Evolutionary conservation across 1,140 invertebrate genomes (phyloP), one percentile per base, ranked within the genome.

Genomic region (Euborellia annulipes): DNA sequence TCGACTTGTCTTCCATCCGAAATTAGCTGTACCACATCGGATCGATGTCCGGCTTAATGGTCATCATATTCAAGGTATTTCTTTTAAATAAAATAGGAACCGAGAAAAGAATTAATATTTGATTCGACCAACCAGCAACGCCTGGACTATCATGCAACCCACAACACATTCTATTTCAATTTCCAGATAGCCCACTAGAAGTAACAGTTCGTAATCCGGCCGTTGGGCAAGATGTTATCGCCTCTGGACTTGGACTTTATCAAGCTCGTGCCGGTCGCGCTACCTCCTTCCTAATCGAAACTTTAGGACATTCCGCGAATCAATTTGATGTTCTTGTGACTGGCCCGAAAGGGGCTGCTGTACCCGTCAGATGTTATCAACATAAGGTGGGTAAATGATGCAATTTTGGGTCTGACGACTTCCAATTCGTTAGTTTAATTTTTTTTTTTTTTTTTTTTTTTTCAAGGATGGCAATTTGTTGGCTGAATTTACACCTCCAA

Each of bases 331-430:
- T 92, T 1, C 80, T 92, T 0, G 81, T 92, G 1, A 68, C 78
- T 0, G 85, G 92, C 11, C 89, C 93, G 0, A 82, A 79, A 30
- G 84, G 90, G 6, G 80, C 85, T 51, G 89, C 90, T 0, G 73
- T 98, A 18, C 89, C 91, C 0, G 90, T 96, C 1, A 69, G 85
- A 43, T 95, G 91, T 63, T 95, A 94, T 62, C 88, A 93, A 61
- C 93, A 93, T 50, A 88, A 93, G 61, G 23, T 27, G 11, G 4
- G 23, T 27, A 6, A 4, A 27, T 27, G n/a, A n/a, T n/a, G n/a
- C n/a, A n/a, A n/a, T n/a, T n/a, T n/a, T n/a, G n/a, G n/a, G n/a
- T n/a, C n/a, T n/a, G n/a, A n/a, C n/a, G n/a, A n/a, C n/a, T n/a
- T n/a, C n/a, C n/a, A n/a, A n/a, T n/a, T n/a, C n/a, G n/a, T n/a